Conservation (phyloP, 2,113 vertebrate species). For the Junco hyemalis region DNA sequence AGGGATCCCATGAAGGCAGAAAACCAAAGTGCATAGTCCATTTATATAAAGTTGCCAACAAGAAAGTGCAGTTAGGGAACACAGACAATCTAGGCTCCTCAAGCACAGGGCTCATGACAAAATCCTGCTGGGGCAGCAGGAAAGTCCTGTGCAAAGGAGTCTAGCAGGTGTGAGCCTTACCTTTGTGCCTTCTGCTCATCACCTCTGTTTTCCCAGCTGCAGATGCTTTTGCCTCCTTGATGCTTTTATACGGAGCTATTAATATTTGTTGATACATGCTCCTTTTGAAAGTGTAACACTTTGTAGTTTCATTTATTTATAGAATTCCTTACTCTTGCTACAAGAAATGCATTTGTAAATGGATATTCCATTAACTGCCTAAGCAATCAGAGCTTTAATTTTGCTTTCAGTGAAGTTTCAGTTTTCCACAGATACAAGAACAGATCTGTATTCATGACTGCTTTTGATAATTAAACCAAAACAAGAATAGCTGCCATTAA, state of each 20-base stretch:
- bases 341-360: slow-evolving; percentile 11
- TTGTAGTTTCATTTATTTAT: background rate
- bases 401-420: slow-evolving; percentile 7
- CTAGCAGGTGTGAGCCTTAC: background rate
- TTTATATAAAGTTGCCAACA: background rate
- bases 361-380: background rate
- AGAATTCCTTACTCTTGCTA: background rate
- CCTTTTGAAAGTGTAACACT: background rate
- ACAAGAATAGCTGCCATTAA: slow-evolving; percentile 24
- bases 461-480: slow-evolving; percentile 38
- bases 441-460: slow-evolving; percentile 2
- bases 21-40: background rate
- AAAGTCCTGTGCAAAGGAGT: background rate
- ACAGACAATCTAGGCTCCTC: background rate
- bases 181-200: background rate
- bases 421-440: slow-evolving; percentile 11
- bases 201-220: background rate
- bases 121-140: background rate
- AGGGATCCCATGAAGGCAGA: background rate
- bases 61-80: background rate
- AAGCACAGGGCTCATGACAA: background rate
- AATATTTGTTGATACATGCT: background rate
- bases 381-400: background rate
- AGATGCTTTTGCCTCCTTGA: background rate
- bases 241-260: background rate